These are phyloP conservation scores for Sebastes nivosus DNA, from an alignment of 2,797 vertebrate genomes.

Conservation along the genomic window DNA sequence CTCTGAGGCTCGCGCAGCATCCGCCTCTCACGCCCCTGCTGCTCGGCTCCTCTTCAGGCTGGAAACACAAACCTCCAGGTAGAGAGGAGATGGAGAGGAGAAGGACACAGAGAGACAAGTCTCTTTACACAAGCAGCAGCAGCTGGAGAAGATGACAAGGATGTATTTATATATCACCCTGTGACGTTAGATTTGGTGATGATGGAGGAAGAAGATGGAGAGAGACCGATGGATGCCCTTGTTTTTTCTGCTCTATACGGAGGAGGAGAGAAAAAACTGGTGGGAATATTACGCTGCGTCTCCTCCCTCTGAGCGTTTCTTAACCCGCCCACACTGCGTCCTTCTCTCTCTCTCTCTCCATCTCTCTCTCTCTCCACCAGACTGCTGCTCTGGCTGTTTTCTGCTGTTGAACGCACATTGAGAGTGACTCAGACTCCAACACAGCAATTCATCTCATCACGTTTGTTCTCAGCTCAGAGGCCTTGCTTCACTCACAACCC, in stretches of 20 bases:
- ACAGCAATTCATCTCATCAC: slow-evolving; percentile 42
- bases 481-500: background rate
- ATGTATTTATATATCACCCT: background rate
- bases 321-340: slow-evolving; percentile 88
- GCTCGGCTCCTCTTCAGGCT: slow-evolving; percentile 60
- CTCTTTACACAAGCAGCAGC: background rate
- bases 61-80: slow-evolving; percentile 43
- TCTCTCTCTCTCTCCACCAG: slow-evolving; percentile 17
- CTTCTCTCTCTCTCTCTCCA: slow-evolving; percentile 76
- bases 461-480: slow-evolving; percentile 12
- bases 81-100: background rate
- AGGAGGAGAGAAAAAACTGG: slow-evolving; percentile 44
- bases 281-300: slow-evolving; percentile 73
- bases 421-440: slow-evolving; percentile 62
- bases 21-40: slow-evolving; percentile 80
- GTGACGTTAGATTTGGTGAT: background rate
- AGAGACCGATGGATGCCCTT: slow-evolving; percentile 70
- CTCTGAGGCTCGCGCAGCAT: slow-evolving; percentile 77
- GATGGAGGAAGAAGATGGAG: slow-evolving; percentile 16
- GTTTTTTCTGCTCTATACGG: slow-evolving; percentile 65
- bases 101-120: background rate
- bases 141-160: slow-evolving; percentile 10
- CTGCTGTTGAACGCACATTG: slow-evolving; percentile 49
- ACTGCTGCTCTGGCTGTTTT: slow-evolving; percentile 69
- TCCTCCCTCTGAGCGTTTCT: slow-evolving; percentile 81